Evolutionary conservation across 2,888 invertebrate genomes (phyloP), one percentile per base, ranked within the genome.

Genomic region (Cinara cedri): DNA sequence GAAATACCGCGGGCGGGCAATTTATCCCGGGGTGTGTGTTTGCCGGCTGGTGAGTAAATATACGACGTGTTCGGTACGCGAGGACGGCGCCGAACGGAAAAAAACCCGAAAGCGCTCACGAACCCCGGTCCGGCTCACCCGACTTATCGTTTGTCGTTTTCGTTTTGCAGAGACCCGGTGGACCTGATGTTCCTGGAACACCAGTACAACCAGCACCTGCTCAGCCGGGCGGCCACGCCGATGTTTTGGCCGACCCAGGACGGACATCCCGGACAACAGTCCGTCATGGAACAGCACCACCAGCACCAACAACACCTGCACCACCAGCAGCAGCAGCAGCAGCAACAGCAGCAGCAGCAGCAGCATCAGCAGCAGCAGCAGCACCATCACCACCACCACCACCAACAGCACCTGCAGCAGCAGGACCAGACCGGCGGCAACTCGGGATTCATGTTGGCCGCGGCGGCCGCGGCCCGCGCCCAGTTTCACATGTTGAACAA

Each of bases 131-230:
- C 34, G 34, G 34, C 34, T 34, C 6, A 34, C 3, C 34, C 34
- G 34, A 34, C 42, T 26, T 63, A 1, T 21, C 2, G 4, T 55
- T 62, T 63, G 2, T 21, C 2, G 4, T 55, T 62, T 82, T 81
- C 76, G 16, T 82, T 80, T 83, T 84, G 78, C 85, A 88, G 88
- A 83, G 93, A 93, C 85, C 92, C 92, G 55, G 92, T 93, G 91
- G 93, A 93, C 86, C 87, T 90, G 84, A 90, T 93, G 87, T 88
- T 93, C 85, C 91, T 92, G 89, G 92, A 93, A 84, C 76, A 78
- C 49, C 76, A 78, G 49, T 78, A 78, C 76, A 78, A 78, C 9
- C 92, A 93, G 84, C 92, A 92, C 84, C 19, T 78, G 57, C 46
- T 78, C n/a, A 68, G 66, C 49, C 68, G 76, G 11, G 76, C 76